Evolutionary conservation across 2,888 invertebrate species (phyloP), one percentile per base, ranked within the genome.

Genomic region (Iselma pallidipennis): DNA sequence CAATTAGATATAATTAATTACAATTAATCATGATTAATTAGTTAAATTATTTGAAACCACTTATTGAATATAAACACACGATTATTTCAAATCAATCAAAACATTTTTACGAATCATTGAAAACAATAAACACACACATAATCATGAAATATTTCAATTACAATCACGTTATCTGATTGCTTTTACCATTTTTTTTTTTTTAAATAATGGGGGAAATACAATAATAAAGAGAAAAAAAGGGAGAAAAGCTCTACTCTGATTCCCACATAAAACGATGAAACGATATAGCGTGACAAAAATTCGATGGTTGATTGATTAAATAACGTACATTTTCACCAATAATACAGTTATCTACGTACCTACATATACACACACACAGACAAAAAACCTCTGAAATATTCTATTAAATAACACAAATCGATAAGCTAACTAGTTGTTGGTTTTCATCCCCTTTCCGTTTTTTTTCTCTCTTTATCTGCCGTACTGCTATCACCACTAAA

Each of bases 231-330:
- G n/a, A n/a, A n/a, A n/a, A n/a, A n/a, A n/a, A n/a, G n/a, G n/a
- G n/a, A n/a, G n/a, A n/a, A n/a, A n/a, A n/a, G n/a, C n/a, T n/a
- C n/a, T n/a, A n/a, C n/a, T n/a, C n/a, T n/a, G n/a, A n/a, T n/a
- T n/a, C n/a, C n/a, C n/a, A n/a, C n/a, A n/a, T n/a, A n/a, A n/a
- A n/a, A n/a, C n/a, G n/a, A n/a, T n/a, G n/a, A n/a, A 21, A 45
- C 16, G 21, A 45, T 57, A 33, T 31, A 33, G 33, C 45, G 33
- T 31, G 57, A 57, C 58, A 37, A 23, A 26, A 45, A 45, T 14
- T 48, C 48, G 14, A 54, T 21, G 28, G 48, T 28, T 55, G 49
- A 59, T 33, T 55, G 59, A 59, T 59, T 55, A 42, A 55, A 59
- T 37, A 50, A 50, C 51, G 55, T 29, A 51, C 51, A 51, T 31